A percentile compares a stretch with the other conserved stretches of the same genome.
Evolutionary conservation across 2,888 invertebrate species (phyloP).

Genomic region (Drosophila borealis): DNA sequence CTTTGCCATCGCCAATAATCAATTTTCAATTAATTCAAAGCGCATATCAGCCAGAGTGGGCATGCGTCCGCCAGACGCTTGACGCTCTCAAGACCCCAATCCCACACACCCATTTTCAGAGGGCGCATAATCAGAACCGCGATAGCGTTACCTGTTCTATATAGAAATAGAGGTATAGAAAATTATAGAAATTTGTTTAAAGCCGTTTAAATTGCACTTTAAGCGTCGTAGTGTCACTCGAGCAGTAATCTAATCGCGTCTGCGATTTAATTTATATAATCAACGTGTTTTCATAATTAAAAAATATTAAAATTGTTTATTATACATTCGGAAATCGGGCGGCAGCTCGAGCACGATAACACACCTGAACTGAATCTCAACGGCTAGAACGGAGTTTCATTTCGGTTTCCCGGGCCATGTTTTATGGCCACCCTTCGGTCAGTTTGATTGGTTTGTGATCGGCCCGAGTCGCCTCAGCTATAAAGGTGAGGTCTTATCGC

Average conservation of each 20-base stretch:
- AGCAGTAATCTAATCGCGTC: constrained; percentile 75
- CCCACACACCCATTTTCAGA: constrained; percentile 4
- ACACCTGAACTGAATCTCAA: constrained; percentile 22
- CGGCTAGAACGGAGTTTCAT: constrained; percentile 18
- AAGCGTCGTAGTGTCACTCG: constrained; percentile 77
- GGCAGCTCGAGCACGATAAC: constrained; percentile 25
- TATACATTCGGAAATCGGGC: constrained; percentile 34
- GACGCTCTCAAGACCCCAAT: constrained; percentile 8
- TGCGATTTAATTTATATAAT: constrained; percentile 83
- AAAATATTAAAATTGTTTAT: constrained; percentile 81
- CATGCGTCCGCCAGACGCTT: background rate
- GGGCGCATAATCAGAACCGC: constrained; percentile 25
- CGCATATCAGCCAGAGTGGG: constrained; percentile 39
- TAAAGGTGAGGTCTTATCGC: constrained; percentile 36
- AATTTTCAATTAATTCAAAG: constrained; percentile 82
- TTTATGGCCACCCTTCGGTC: constrained; percentile 46
- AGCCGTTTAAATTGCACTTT: constrained; percentile 79
- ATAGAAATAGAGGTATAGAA: constrained; percentile 7
- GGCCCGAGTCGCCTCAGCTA: background rate
- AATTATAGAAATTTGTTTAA: constrained; percentile 80
- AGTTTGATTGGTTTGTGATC: constrained; percentile 64
- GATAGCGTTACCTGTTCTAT: constrained; percentile 32
- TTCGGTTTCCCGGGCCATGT: constrained; percentile 18
- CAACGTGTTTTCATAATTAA: constrained; percentile 82
- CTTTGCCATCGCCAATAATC: constrained; percentile 73